Base-by-base conservation (phyloP, 1,140 invertebrate species). In the Oreohelix idahoensis region DNA sequence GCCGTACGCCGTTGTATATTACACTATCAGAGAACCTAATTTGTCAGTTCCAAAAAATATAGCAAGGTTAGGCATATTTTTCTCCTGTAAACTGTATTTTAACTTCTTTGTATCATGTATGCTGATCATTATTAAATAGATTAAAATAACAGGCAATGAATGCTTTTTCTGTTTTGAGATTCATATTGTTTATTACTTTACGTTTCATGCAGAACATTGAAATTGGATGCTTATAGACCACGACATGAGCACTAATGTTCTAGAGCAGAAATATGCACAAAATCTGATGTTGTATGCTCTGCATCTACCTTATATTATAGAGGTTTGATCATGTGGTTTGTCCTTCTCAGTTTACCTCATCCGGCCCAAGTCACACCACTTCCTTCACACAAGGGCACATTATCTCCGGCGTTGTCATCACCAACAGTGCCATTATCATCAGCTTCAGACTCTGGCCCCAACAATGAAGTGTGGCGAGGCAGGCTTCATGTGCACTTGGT, bases 381-480 rank as follows among this genome's bases (percentile, higher is more conserved):
- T 35, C 63, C 29, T 32, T 35, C 63, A 66, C 63, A 66, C 29
- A 74, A 42, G 38, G 23, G 15, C 20, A 74, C 13, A 26, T 71
- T n/a, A 17, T 35, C 32, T 11, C 20, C 71, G 23, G 36, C 71
- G 2, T 29, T 29, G 11, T 45, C 36, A 45, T 39, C 69, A 32
- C 32, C 69, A 71, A 10, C 71, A 11, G 20, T 38, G 29, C 10
- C 29, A 2, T 23, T 15, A n/a, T 74, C 71, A 39, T 45, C 71
- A n/a, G 11, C 71, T 8, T 29, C 20, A 32, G 79, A 51, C 29
- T 35, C 20, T 20, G 80, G 80, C 10, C 80, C 80, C 4, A 74
- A 29, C 51, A 82, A 82, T 35, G 80, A 82, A 51, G 80, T 82
- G 71, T 82, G 80, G 80, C n/a, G 71, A 36, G 80, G 80, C 32